These are phyloP conservation scores for Burhinus bistriatus DNA, from an alignment of 2,113 vertebrate genomes.

Conservation along the genomic window DNA sequence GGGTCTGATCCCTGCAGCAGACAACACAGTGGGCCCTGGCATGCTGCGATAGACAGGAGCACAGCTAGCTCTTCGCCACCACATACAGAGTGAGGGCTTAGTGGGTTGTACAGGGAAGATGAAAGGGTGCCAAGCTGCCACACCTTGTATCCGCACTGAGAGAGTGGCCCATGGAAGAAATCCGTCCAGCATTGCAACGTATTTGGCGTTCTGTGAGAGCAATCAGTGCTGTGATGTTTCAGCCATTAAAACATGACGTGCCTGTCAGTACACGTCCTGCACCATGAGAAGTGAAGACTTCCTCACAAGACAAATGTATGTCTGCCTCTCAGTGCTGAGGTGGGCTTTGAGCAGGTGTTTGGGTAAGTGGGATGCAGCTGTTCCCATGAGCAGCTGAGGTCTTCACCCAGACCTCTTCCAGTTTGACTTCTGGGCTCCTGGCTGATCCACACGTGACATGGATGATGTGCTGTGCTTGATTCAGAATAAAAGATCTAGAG, in stretches of 20 bases:
- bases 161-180: neutral
- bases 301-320: neutral
- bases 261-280: neutral
- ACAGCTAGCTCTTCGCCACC: neutral
- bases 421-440: neutral
- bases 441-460: neutral
- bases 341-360: neutral
- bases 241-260: neutral
- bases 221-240: neutral
- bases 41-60: neutral
- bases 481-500: neutral
- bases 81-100: neutral
- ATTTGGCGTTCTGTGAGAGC: neutral
- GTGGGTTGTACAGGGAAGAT: neutral
- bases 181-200: neutral
- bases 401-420: neutral
- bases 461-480: neutral
- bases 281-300: neutral
- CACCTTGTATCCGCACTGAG: neutral
- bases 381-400: neutral
- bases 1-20: neutral
- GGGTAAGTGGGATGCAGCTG: neutral
- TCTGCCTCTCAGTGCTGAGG: neutral
- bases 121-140: neutral
- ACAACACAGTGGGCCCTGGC: fast-evolving